Evolutionary conservation across 2,113 vertebrate species (phyloP), one percentile per base, ranked within the genome.

Genomic region (Martes martes): DNA sequence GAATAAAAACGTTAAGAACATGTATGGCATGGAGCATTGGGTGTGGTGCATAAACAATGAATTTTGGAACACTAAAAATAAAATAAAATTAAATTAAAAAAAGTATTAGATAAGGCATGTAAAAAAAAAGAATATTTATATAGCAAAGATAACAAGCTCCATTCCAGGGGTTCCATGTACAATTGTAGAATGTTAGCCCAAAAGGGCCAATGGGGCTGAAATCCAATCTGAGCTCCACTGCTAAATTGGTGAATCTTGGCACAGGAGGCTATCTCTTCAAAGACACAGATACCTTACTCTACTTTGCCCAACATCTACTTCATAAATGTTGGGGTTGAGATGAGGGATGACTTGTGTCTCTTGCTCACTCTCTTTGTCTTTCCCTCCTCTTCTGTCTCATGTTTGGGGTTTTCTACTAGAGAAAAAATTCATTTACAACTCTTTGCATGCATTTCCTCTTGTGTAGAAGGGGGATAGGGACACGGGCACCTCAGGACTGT

Each of bases 391-490:
- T 24, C 24, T 65, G 50, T 57, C 69, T 87, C 80, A 92, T 63
- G 89, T 91, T 89, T 36, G 45, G 19, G 23, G 4, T 42, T 95
- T 94, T 78, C 47, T 33, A 15, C 42, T 42, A 73, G 59, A 95
- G n/a, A 67, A 79, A 84, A 71, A 67, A 7, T 52, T 83, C 23
- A 90, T 61, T 90, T 82, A 63, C n/a, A 93, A 91, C 63, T 96
- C 96, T 28, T 79, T 90, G 13, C 36, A 95, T 59, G 19, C 7
- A 85, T 83, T 91, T 94, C 19, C 24, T 93, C 81, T 84, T 95
- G 55, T 42, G 1, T 39, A 45, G 69, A 93, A 87, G 61, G 21
- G 11, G 7, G 6, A 88, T n/a, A 78, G 31, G n/a, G 47, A 73
- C 14, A 65, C n/a, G 50, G 33, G 24, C 15, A 91, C 11, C 19